Evolutionary conservation across 35 echinoderm and acorn worm genomes (phyloP).

Genomic region (Stichopus chloronotus): DNA sequence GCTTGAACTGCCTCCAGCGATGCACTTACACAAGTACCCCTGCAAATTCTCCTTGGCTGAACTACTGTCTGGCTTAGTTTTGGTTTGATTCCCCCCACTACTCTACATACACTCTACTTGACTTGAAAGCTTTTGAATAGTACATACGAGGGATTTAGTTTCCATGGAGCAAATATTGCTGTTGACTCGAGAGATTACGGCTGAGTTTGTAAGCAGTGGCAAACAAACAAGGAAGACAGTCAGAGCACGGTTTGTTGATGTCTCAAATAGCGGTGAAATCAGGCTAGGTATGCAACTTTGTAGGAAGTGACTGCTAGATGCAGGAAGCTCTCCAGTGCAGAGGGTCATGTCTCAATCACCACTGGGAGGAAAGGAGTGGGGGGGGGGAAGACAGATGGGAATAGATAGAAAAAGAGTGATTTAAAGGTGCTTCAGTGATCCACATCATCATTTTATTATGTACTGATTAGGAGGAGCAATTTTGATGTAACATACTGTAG

Average conservation of each 20-base stretch:
- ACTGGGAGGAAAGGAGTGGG: background rate
- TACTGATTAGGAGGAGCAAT: too few species aligned
- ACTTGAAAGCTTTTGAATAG: slow-evolving; percentile 45
- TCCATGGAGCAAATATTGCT: slow-evolving; percentile 29
- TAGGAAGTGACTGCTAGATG: too few species aligned
- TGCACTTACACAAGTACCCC: background rate
- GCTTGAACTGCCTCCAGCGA: slow-evolving; percentile 24
- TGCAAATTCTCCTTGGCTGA: background rate
- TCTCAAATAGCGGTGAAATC: background rate
- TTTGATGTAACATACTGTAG: too few species aligned
- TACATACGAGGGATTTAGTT: slow-evolving; percentile 31
- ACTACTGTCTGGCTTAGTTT: background rate
- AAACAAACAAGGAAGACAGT: background rate
- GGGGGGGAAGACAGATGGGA: background rate
- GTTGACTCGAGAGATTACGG: slow-evolving; percentile 1
- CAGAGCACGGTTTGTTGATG: background rate
- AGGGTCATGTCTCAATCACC: too few species aligned
- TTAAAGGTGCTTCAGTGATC: background rate
- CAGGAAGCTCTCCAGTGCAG: too few species aligned
- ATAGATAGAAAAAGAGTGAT: background rate
- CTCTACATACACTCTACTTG: background rate
- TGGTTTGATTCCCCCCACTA: too few species aligned
- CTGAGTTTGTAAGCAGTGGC: slow-evolving; percentile 23
- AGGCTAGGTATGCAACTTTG: background rate
- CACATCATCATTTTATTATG: too few species aligned